Conservation (phyloP, 2,888 invertebrate species). For the Ectemnius continuus region DNA sequence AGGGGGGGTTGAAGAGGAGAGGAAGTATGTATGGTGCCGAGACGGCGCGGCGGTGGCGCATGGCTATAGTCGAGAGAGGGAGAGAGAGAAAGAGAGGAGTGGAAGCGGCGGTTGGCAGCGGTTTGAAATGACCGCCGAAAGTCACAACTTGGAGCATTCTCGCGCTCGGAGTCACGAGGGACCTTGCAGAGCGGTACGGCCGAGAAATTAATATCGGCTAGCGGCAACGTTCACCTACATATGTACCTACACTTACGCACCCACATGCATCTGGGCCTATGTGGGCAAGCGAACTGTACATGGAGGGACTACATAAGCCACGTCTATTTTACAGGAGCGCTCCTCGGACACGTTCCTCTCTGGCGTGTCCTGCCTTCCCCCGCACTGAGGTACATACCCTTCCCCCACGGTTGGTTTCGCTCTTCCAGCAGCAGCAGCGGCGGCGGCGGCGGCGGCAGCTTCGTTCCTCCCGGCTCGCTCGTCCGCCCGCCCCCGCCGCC, state of each 20-base stretch:
- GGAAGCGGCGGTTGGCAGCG: conserved; percentile 33
- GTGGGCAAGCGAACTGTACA: conserved; percentile 7
- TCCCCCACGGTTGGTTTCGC: conserved; percentile 9
- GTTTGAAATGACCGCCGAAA: conserved; percentile 64
- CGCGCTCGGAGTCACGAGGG: conserved; percentile 55
- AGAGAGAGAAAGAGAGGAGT: conserved; percentile 23
- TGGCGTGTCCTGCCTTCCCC: conserved; percentile 70
- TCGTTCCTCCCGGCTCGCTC: conserved; percentile 29
- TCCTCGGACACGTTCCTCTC: conserved; percentile 72
- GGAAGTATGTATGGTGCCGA: background rate
- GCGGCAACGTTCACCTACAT: conserved; percentile 59
- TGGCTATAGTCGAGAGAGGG: conserved; percentile 8
- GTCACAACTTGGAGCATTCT: conserved; percentile 59
- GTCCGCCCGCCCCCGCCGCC: conserved; percentile 46
- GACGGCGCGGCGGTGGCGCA: background rate
- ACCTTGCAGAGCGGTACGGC: conserved; percentile 55
- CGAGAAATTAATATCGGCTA: conserved; percentile 74
- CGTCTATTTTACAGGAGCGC: conserved; percentile 42
- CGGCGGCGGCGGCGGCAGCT: background rate
- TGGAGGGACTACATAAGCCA: background rate
- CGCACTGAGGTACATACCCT: conserved; percentile 58
- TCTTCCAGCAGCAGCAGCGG: conserved; percentile 12
- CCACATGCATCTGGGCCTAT: conserved; percentile 5
- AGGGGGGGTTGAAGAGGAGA: conserved; percentile 21
- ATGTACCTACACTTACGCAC: conserved; percentile 12